Evolutionary conservation across 2,888 invertebrate genomes (phyloP).

Genomic region (Callinectes sapidus): DNA sequence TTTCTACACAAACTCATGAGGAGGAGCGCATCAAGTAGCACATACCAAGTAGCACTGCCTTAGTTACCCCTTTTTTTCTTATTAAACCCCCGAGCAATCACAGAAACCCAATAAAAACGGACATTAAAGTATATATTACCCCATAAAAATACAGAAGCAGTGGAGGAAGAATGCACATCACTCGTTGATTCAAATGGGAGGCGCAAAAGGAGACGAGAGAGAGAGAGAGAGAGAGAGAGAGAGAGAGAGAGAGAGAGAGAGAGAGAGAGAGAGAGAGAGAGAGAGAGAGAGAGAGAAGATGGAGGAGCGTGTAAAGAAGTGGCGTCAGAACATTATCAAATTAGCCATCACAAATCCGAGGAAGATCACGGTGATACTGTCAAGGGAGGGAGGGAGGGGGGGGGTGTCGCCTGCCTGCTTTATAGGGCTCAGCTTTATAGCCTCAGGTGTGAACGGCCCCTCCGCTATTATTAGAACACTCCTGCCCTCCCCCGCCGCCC

Average conservation of each 20-base stretch:
- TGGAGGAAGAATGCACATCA: neutral
- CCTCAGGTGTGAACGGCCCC: conserved; percentile 28
- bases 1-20: too few species aligned
- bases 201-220: neutral
- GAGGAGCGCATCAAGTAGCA: neutral
- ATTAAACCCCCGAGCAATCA: neutral
- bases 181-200: conserved; percentile 3
- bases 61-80: neutral
- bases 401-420: neutral
- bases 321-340: conserved; percentile 25
- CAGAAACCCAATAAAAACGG: neutral
- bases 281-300: neutral
- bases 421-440: neutral
- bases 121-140: conserved; percentile 21
- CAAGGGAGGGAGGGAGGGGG: conserved; percentile 8
- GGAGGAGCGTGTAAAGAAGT: conserved; percentile 18
- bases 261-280: neutral
- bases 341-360: conserved; percentile 34
- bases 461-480: conserved; percentile 17
- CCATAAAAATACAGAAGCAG: neutral
- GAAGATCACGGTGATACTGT: conserved; percentile 17
- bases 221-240: neutral
- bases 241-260: neutral
- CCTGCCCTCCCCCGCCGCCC: neutral
- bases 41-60: neutral